Conservation (phyloP, 2,797 vertebrate genomes). For the Morus bassanus region DNA sequence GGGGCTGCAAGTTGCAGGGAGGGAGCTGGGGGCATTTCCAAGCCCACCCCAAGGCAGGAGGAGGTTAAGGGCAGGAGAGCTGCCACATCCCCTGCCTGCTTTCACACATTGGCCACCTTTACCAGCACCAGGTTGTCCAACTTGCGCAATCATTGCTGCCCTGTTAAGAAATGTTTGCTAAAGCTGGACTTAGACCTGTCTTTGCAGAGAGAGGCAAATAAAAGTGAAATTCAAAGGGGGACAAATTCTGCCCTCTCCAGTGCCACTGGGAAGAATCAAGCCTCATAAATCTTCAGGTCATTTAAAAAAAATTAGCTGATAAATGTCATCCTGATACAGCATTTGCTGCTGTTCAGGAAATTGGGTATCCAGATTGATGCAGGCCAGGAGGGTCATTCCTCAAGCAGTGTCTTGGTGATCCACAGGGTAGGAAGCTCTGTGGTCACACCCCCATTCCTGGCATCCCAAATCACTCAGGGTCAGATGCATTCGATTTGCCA, state of each 20-base stretch:
- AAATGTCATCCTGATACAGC: background rate
- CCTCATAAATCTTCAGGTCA: background rate
- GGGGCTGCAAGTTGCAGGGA: accelerated
- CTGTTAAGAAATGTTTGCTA: background rate
- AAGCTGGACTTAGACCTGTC: background rate
- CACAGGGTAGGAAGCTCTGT: background rate
- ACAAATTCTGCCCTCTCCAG: background rate
- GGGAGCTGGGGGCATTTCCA: background rate
- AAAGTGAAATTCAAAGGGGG: background rate
- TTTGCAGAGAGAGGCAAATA: background rate
- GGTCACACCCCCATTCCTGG: background rate
- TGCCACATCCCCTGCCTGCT: background rate
- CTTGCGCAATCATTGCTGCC: background rate
- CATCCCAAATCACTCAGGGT: background rate
- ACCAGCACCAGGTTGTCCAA: background rate
- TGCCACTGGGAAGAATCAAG: background rate
- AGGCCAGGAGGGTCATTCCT: background rate
- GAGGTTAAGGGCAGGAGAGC: background rate
- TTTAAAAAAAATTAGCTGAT: background rate
- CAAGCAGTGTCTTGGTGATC: background rate
- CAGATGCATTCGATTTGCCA: conserved; percentile 4
- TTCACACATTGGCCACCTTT: background rate
- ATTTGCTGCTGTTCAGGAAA: background rate
- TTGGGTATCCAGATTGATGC: background rate
- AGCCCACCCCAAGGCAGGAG: background rate